A percentile compares a stretch with the other conserved stretches of the same genome.
Evolutionary conservation across 2,888 invertebrate species (phyloP).

Genomic region (Stenichneumon culpator): DNA sequence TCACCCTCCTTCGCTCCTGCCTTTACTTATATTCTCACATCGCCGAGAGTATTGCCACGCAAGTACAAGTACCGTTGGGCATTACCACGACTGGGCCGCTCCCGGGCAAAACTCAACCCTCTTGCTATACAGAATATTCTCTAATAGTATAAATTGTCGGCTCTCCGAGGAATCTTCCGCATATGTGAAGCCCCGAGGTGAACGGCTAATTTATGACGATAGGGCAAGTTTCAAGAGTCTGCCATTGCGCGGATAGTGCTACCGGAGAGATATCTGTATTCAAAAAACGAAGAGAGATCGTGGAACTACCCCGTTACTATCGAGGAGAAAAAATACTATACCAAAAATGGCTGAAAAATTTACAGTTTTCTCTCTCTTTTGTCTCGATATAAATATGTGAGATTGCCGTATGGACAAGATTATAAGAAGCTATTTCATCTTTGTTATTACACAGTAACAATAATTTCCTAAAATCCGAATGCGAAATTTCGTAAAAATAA

Average conservation of each 20-base stretch:
- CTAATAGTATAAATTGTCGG: constrained; percentile 54
- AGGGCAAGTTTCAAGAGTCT: constrained; percentile 18
- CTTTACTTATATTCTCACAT: not conserved
- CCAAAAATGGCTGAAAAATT: not conserved
- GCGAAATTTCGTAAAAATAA: no score
- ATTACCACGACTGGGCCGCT: constrained; percentile 2
- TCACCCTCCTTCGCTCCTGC: not conserved
- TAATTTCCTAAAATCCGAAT: no score
- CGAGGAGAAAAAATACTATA: not conserved
- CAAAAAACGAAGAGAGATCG: not conserved
- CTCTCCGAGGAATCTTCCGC: constrained; percentile 40
- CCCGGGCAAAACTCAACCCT: constrained; percentile 30
- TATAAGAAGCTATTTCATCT: no score
- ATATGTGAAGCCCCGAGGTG: constrained; percentile 18
- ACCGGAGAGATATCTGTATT: not conserved
- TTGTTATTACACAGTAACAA: no score
- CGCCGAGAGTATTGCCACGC: not conserved
- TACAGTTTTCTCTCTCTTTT: not conserved
- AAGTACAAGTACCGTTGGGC: not conserved
- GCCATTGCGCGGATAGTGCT: not conserved
- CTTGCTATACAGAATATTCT: constrained; percentile 7
- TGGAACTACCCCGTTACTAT: not conserved
- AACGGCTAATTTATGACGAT: constrained; percentile 34
- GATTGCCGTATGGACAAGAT: no score
- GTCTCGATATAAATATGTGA: not conserved